Base-by-base conservation (phyloP, 2,888 invertebrate species). In the Microplitis manilae region DNA sequence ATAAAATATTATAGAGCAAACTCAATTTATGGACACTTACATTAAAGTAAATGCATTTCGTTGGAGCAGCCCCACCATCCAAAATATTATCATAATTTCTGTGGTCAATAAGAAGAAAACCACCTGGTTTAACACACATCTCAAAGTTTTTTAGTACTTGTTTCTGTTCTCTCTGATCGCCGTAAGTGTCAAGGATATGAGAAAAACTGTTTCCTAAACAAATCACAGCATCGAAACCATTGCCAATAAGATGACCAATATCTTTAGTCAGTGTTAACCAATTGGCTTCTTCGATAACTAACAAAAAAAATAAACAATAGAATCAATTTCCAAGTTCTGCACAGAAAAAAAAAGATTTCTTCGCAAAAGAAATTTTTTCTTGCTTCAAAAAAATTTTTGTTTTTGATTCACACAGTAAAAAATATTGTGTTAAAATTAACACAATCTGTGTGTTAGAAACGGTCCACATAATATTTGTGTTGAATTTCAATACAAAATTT, bases 191-290 rank as follows among this genome's bases (percentile, higher is more conserved):
- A 82, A 96, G 92, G 86, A 97, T 92, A 90, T 97, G 97, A 75
- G 97, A 96, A 89, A 97, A 97, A 1, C 97, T 97, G 90, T 97
- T 97, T 68, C 97, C 97, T 73, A 97, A 91, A 87, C 97, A 97
- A 81, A 97, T 94, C 50, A 97, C 96, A 0, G 97, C 97, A 90
- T 97, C 97, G 87, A 96, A 97, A 74, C 94, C 93, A 9, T 92
- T 92, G 4, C 92, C 92, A 1, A 94, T 91, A 0, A 93, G 86
- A 1, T 91, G 84, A 70, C 92, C 91, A 41, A 97, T 92, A 86
- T 97, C 96, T 59, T 94, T 93, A 5, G 94, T 93, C 2, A 97
- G 88, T 0, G 95, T 95, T 83, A 97, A 90, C 97, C 97, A 97
- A 88, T 96, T 97, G 0, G 96, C 97, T 91, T 97, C 97, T 88